Base-by-base conservation (phyloP, 2,888 invertebrate species). In the Polietes domitor region DNA sequence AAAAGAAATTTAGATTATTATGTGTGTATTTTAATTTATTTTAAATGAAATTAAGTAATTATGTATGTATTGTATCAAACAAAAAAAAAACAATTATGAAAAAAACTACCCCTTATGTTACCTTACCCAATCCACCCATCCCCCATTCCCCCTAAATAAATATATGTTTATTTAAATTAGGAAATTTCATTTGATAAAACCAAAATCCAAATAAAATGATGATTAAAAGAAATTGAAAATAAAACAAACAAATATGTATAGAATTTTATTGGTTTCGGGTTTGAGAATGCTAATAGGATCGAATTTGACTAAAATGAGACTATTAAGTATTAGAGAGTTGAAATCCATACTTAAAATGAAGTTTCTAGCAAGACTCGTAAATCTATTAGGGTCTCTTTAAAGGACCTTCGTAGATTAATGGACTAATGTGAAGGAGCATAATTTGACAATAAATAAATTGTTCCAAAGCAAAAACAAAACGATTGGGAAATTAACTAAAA, bases 131-230 rank as follows among this genome's bases (percentile, higher is more conserved):
- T 32, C 53, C 26, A 1, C 26, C 17, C 50, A 24, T 41, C 1
- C 37, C 68, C 26, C 21, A 17, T 19, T 26, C 28, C 47, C 80
- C 78, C 79, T 80, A 81, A 71, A 81, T 80, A 79, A 70, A 75
- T 85, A 85, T 86, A 76, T 58, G 83, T 77, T 84, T 82, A 85
- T 76, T 83, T 73, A 85, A 75, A 81, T 24, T 82, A 77, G 82
- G 82, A 77, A 80, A 83, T 82, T 81, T 79, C 74, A 72, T 85
- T 78, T 86, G 53, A 82, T 74, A 79, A 85, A 73, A 55, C 55
- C 41, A 70, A 79, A 70, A 61, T 58, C 80, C 24, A 55, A 58
- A 21, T 68, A 19, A 78, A 58, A 80, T 68, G 21, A 12, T 43
- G 28, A 72, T 73, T 77, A 80, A 80, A 80, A 75, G 80, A 83